phyloP scores from a whole-genome alignment of 2,113 vertebrate genomes.

The Xerus inauris region DNA sequence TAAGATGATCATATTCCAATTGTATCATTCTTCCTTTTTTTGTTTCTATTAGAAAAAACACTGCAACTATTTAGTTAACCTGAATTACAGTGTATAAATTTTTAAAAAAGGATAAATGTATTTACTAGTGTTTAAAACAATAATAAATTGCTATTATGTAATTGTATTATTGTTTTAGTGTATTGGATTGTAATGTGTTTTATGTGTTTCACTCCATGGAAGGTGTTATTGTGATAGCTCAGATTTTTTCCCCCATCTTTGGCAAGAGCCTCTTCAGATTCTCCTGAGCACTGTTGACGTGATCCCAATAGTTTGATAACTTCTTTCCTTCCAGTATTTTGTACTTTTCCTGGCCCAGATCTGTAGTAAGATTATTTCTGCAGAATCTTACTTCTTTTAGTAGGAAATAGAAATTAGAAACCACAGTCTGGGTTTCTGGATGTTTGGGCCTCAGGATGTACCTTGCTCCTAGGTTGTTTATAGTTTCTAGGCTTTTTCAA shows the following conservation, averaged over 20 bases:
- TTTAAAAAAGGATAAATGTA: neutral
- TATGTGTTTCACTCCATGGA: neutral
- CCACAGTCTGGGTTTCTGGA: neutral
- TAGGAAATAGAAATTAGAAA: neutral
- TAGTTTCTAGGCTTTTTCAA: neutral
- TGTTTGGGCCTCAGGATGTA: neutral
- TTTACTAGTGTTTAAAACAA: neutral
- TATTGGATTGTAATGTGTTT: neutral
- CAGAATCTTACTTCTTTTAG: neutral
- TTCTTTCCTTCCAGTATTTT: neutral
- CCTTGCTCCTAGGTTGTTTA: neutral
- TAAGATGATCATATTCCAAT: neutral
- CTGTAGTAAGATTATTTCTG: neutral
- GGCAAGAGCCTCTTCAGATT: neutral
- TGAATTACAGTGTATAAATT: neutral
- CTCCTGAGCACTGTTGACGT: neutral
- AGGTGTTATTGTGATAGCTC: neutral
- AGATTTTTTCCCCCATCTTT: neutral
- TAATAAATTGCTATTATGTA: neutral
- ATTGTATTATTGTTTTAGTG: no score
- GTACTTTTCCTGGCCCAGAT: neutral
- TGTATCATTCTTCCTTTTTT: constrained; percentile 5
- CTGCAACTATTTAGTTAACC: neutral
- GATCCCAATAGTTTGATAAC: neutral
- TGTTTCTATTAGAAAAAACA: neutral